These are phyloP conservation scores for Cryptocephalus moraei DNA, from an alignment of 2,888 invertebrate genomes.

Conservation along the genomic window DNA sequence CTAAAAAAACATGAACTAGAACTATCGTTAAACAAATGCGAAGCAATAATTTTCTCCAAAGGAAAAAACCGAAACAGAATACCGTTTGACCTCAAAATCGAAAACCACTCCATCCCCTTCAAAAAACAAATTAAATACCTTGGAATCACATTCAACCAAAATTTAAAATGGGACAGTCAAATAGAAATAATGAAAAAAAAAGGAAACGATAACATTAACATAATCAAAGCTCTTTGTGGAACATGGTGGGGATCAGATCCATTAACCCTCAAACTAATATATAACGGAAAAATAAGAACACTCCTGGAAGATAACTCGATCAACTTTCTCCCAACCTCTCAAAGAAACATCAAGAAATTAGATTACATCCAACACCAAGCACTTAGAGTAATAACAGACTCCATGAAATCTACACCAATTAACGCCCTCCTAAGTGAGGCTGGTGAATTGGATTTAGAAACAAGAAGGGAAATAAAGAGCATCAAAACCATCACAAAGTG, in stretches of 20 bases:
- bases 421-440: background rate
- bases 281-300: slow-evolving; percentile 4
- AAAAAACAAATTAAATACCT: slow-evolving; percentile 7
- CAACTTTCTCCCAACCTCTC: background rate
- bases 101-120: background rate
- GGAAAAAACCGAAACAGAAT: background rate
- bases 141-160: slow-evolving; percentile 1
- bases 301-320: slow-evolving; percentile 8
- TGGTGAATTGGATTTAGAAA: background rate
- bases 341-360: slow-evolving; percentile 2
- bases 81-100: background rate
- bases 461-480: background rate
- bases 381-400: background rate
- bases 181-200: slow-evolving; percentile 3
- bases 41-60: slow-evolving; percentile 6
- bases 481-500: background rate
- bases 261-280: slow-evolving; percentile 3
- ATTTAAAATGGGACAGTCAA: slow-evolving; percentile 7
- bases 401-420: slow-evolving; percentile 2
- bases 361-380: slow-evolving; percentile 2
- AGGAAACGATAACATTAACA: slow-evolving; percentile 7
- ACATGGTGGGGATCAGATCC: too few relatives aligned
- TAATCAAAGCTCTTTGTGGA: slow-evolving; percentile 6
- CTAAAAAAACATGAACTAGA: slow-evolving; percentile 1
- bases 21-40: slow-evolving; percentile 5